phyloP scores from a whole-genome alignment of 2,888 invertebrate genomes.

The Flexamia atlantica region DNA sequence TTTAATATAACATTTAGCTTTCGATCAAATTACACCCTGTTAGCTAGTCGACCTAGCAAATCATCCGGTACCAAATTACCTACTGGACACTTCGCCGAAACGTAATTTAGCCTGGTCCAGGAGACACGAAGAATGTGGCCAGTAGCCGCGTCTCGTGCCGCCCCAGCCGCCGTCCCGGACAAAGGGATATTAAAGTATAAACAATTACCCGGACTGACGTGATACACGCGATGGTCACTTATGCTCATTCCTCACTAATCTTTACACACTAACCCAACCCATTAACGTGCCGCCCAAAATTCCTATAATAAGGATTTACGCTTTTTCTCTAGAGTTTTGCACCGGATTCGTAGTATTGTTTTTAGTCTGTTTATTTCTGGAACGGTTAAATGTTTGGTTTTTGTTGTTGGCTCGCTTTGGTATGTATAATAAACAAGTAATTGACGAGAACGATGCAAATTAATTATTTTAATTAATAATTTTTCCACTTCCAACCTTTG shows the following conservation, averaged over 20 bases:
- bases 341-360: too few relatives aligned
- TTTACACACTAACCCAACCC: conserved; percentile 28
- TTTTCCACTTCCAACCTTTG: too few relatives aligned
- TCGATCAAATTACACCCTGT: too few relatives aligned
- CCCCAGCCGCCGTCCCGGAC: too few relatives aligned
- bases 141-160: conserved; percentile 13
- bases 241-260: conserved; percentile 33
- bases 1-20: too few relatives aligned
- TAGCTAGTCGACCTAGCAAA: too few relatives aligned
- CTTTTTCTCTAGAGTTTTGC: background rate
- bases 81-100: background rate
- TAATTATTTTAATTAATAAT: too few relatives aligned
- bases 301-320: background rate
- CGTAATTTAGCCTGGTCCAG: background rate
- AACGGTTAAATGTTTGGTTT: too few relatives aligned
- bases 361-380: too few relatives aligned
- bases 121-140: conserved; percentile 27
- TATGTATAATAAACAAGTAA: too few relatives aligned
- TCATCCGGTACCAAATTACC: background rate
- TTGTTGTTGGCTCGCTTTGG: too few relatives aligned
- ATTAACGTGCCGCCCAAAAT: conserved; percentile 17
- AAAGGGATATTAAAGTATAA: conserved; percentile 42
- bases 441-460: too few relatives aligned
- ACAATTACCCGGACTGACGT: conserved; percentile 22
- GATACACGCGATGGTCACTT: background rate